A percentile compares a stretch with the other conserved stretches of the same genome.
These are phyloP conservation scores for Stictocephala bisonia DNA, from an alignment of 2,888 invertebrate species.

Conservation along the genomic window DNA sequence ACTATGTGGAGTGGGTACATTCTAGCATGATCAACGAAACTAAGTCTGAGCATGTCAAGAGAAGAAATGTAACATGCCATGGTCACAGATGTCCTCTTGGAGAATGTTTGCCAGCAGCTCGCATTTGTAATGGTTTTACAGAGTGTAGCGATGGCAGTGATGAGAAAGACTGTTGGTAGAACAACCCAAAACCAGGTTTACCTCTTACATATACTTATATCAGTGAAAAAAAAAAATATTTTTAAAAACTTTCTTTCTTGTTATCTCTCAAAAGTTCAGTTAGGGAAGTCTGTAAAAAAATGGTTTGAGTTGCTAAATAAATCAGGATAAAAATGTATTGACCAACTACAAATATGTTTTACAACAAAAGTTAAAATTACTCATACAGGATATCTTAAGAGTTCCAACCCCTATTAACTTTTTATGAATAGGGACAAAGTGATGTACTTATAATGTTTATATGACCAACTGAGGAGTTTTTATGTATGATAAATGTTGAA, in stretches of 20 bases:
- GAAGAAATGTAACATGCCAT: conserved; percentile 65
- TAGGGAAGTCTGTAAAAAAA: not conserved
- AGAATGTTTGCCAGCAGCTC: conserved; percentile 76
- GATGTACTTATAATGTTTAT: no score
- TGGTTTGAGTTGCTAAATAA: not conserved
- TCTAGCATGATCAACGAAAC: conserved; percentile 65
- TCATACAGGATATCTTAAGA: no score
- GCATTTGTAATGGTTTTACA: conserved; percentile 81
- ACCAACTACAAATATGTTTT: no score
- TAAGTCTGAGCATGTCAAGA: not conserved
- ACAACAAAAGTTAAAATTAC: no score
- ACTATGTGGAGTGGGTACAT: conserved; percentile 80
- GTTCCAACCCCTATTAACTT: no score
- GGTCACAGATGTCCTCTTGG: conserved; percentile 82
- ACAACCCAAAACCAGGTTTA: not conserved
- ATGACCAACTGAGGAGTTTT: no score
- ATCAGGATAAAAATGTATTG: not conserved
- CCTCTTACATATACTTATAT: not conserved
- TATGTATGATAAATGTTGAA: no score
- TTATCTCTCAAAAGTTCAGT: not conserved
- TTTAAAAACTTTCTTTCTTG: not conserved
- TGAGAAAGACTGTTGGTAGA: conserved; percentile 63
- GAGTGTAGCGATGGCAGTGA: conserved; percentile 83
- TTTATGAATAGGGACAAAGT: not conserved
- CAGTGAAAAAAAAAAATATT: not conserved